A percentile compares a stretch with the other conserved stretches of the same genome.
phyloP scores from a whole-genome alignment of 2,113 vertebrate genomes.

The Dipodomys spectabilis region DNA sequence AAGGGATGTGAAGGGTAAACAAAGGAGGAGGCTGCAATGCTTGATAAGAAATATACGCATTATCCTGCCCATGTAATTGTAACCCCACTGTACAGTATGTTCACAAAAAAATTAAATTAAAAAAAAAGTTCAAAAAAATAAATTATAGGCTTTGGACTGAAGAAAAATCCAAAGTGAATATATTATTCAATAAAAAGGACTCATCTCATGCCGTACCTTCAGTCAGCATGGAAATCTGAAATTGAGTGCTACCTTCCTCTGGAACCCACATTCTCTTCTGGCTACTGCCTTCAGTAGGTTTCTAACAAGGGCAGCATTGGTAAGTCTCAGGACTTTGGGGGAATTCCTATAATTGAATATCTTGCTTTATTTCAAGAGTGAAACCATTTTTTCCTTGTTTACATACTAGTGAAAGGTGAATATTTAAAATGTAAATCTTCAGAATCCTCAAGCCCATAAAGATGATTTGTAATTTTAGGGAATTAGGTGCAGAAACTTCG shows the following conservation, averaged over 20 bases:
- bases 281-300: not conserved
- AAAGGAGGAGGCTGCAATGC: no score
- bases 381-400: not conserved
- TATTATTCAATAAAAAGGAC: not conserved
- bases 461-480: not conserved
- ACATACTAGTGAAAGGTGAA: not conserved
- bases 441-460: not conserved
- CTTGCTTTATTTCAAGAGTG: not conserved
- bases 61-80: no score
- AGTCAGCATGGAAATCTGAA: not conserved
- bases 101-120: no score
- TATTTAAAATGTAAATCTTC: conserved; percentile 29
- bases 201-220: not conserved
- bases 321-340: not conserved
- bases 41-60: no score
- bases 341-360: not conserved
- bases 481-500: not conserved
- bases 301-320: not conserved
- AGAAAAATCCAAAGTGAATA: not conserved
- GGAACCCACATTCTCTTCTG: not conserved
- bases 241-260: not conserved
- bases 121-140: no score
- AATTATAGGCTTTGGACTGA: not conserved
- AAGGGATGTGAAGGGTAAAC: no score
- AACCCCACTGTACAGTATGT: no score